Percentiles rank a stretch among this genome's conserved stretches.
phyloP scores from a whole-genome alignment of 2,888 invertebrate genomes.

The Anticlea derivata region DNA sequence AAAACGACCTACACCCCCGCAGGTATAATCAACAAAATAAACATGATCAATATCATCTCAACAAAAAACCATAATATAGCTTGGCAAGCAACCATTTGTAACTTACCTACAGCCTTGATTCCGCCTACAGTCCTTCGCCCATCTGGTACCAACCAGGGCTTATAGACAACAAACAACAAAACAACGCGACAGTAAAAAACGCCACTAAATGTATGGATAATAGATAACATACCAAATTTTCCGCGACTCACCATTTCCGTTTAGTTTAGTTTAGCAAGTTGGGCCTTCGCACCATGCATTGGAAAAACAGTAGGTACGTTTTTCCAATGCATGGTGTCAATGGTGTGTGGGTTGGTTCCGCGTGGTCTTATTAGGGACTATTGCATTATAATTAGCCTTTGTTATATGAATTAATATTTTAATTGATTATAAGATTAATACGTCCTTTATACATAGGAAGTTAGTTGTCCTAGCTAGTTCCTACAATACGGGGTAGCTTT shows the following conservation, averaged over 20 bases:
- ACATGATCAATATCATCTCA: slow-evolving; percentile 43
- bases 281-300: slow-evolving; percentile 22
- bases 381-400: slow-evolving; percentile 26
- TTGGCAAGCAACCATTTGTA: slow-evolving; percentile 54
- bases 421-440: slow-evolving; percentile 9
- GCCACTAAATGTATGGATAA: no score
- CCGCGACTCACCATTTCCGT: no score
- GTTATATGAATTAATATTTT: slow-evolving; percentile 19
- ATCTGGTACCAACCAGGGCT: slow-evolving; percentile 23
- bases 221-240: no score
- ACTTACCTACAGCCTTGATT: slow-evolving; percentile 38
- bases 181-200: background rate
- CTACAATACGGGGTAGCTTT: no score
- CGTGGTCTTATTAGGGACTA: slow-evolving; percentile 31
- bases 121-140: slow-evolving; percentile 55
- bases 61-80: slow-evolving; percentile 47
- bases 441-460: background rate
- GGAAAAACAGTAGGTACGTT: no score
- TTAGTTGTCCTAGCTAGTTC: no score
- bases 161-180: background rate
- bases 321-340: slow-evolving; percentile 10
- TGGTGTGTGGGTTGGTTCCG: slow-evolving; percentile 33
- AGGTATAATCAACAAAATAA: slow-evolving; percentile 40
- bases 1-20: slow-evolving; percentile 41
- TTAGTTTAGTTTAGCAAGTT: no score